Base-by-base conservation (phyloP, 1,140 invertebrate genomes). In the Hetaerina americana region DNA sequence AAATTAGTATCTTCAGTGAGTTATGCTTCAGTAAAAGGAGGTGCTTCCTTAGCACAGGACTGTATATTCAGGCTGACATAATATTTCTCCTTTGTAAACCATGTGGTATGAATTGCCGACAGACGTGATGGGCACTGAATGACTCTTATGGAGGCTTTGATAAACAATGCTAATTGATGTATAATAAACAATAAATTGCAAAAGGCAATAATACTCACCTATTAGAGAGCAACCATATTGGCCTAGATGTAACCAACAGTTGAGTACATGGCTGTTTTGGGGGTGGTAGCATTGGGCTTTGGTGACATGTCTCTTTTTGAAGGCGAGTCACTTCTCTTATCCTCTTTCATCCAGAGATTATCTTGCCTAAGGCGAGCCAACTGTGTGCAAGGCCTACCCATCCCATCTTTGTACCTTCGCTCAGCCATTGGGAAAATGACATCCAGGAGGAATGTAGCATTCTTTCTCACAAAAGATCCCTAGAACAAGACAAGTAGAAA, bases 371-470 rank as follows among this genome's bases (percentile, higher is more conserved):
- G 73, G 71, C 78, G 77, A 18, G 73, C 70, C 18, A 84, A 75
- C 28, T 73, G 74, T 1, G 75, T 73, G 70, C 82, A 82, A 27
- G 79, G 75, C 68, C 80, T 80, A 8, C 79, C 79, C 5, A 79
- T 76, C 26, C 74, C 75, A 66, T 80, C 77, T 69, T 79, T 76
- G 76, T 83, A 85, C 70, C 80, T 78, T 66, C 80, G 78, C 74
- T 86, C 84, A 15, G 80, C 80, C 22, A 84, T 77, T 5, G 81
- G 78, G 73, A 87, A 75, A 49, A 88, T 73, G 31, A 78, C 79
- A 25, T 83, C 81, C 40, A 87, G 73, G 6, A 88, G 76, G 78
- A 86, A 88, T 72, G 81, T 79, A 5, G 81, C 83, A 78, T 87
- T 87, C 77, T 83, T 84, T 70, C 81, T 76, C 5, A 87, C 83